phyloP scores from a whole-genome alignment of 92 coral and sea anemone species.

The Parazoanthus atlanticus region DNA sequence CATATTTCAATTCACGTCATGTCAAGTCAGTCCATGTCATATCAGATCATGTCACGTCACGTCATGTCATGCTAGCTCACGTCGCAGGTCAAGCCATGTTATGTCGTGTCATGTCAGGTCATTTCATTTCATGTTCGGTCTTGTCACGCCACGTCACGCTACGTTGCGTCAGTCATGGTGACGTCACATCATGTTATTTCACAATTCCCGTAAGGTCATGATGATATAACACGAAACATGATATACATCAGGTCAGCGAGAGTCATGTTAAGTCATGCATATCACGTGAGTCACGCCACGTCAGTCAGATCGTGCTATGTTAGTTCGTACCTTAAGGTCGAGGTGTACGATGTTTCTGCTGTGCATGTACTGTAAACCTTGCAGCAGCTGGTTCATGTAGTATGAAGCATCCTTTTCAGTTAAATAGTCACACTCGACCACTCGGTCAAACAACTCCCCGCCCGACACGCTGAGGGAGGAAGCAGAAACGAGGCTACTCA shows the following conservation, averaged over 20 bases:
- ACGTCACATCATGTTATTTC: too few relatives aligned
- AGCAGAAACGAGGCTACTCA: background rate
- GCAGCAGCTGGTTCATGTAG: conserved; percentile 92
- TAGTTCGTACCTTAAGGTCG: conserved; percentile 79
- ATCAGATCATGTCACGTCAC: too few relatives aligned
- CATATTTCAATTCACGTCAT: too few relatives aligned
- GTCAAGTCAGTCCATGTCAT: too few relatives aligned
- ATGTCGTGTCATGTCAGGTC: background rate
- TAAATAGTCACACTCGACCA: conserved; percentile 85
- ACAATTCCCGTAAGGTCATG: too few relatives aligned
- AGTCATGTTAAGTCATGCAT: too few relatives aligned
- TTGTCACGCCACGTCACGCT: background rate
- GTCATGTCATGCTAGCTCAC: too few relatives aligned
- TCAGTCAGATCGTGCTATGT: background rate
- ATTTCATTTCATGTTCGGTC: background rate
- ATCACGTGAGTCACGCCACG: background rate
- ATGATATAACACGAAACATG: too few relatives aligned
- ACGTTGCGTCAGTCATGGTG: background rate
- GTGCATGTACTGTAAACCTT: conserved; percentile 93
- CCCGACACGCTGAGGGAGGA: conserved; percentile 76
- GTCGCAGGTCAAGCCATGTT: background rate
- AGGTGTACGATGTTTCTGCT: conserved; percentile 82
- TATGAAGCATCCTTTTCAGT: conserved; percentile 92
- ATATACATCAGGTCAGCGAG: too few relatives aligned
- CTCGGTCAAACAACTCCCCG: conserved; percentile 94